These are phyloP conservation scores for Eonycteris spelaea DNA, from an alignment of 2,113 vertebrate species.

Conservation along the genomic window DNA sequence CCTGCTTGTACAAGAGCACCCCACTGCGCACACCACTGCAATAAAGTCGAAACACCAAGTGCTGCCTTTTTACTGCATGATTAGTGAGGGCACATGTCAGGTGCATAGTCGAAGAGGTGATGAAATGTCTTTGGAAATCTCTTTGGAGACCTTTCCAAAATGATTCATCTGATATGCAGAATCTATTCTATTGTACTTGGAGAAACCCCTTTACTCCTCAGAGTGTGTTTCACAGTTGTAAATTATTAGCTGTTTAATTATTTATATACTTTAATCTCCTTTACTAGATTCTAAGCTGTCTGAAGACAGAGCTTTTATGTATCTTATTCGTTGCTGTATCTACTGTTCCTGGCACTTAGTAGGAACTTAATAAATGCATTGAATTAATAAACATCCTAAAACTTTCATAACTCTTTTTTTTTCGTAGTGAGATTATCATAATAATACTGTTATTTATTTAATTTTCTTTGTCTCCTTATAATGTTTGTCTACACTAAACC, in stretches of 20 bases:
- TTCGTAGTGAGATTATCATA: not conserved
- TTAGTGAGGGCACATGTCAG: not conserved
- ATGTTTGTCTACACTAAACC: not conserved
- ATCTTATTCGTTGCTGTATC: not conserved
- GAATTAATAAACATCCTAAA: not conserved
- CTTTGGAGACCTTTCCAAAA: not conserved
- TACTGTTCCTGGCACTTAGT: not conserved
- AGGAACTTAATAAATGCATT: not conserved
- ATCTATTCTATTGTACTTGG: not conserved
- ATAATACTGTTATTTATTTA: not conserved
- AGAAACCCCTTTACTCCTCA: not conserved
- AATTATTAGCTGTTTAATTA: not conserved
- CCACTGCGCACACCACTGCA: accelerated
- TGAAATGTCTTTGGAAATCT: not conserved
- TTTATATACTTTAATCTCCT: not conserved
- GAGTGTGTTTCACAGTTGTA: not conserved
- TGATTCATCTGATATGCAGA: not conserved
- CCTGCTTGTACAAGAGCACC: accelerated
- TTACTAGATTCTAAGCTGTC: not conserved
- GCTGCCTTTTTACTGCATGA: not conserved
- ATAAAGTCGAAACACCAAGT: not conserved
- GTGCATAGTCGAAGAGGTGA: not conserved
- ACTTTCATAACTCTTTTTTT: not conserved
- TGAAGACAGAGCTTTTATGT: not conserved
- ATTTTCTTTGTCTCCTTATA: not conserved